Evolutionary conservation across 2,888 invertebrate species (phyloP).

Genomic region (Syritta pipiens): DNA sequence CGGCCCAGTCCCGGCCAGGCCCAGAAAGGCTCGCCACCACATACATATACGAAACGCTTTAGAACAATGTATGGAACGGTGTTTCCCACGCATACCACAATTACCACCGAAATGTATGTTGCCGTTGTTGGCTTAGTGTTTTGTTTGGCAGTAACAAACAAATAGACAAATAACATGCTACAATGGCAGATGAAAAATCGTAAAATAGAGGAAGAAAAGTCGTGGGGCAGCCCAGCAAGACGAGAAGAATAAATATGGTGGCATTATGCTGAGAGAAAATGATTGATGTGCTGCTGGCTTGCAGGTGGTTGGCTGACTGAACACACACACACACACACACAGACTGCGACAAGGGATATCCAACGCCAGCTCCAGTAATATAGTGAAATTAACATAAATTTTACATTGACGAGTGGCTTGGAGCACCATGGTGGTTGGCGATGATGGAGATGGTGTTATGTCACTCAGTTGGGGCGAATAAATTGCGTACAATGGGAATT

Average conservation of each 20-base stretch:
- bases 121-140: constrained; percentile 48
- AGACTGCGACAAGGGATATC: constrained; percentile 8
- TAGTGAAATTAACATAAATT: constrained; percentile 60
- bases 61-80: constrained; percentile 45
- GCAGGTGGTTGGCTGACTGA: constrained; percentile 54
- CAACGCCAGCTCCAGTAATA: constrained; percentile 44
- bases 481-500: constrained; percentile 59
- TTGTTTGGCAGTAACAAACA: constrained; percentile 61
- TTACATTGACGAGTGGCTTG: constrained; percentile 54
- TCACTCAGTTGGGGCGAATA: constrained; percentile 52
- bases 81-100: constrained; percentile 65
- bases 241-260: constrained; percentile 15
- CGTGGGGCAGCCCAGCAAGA: constrained; percentile 14
- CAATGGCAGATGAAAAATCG: constrained; percentile 46
- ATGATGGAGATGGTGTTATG: constrained; percentile 39
- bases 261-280: constrained; percentile 42
- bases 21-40: background rate
- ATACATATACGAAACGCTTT: background rate
- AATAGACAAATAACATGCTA: constrained; percentile 64
- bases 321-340: background rate
- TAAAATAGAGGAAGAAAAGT: constrained; percentile 15
- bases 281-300: constrained; percentile 60
- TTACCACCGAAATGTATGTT: constrained; percentile 44
- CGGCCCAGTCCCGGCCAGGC: background rate
- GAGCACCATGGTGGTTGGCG: background rate